Evolutionary conservation across 2,888 invertebrate genomes (phyloP), one percentile per base, ranked within the genome.

Genomic region (Chelonus formosanus): DNA sequence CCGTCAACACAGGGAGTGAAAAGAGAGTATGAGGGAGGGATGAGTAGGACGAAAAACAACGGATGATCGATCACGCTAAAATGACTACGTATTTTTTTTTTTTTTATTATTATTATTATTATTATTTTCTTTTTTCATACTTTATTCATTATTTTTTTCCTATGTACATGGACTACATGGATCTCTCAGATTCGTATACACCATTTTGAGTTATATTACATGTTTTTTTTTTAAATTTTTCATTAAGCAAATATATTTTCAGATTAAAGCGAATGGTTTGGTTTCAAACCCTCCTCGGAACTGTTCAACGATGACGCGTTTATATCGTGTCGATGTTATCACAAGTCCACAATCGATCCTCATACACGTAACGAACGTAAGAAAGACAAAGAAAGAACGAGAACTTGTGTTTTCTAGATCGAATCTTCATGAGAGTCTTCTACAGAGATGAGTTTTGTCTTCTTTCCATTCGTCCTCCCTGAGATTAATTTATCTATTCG

Each of bases 401-500:
- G 48, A 8, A 56, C 36, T 47, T 53, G 54, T 58, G 65, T 67
- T 61, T 63, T 67, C 65, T 57, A 67, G 67, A 69, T 69, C 55
- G 61, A 58, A 70, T 70, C 67, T 65, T n/a, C 60, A 48, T 57
- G 45, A n/a, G 44, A 35, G 48, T 47, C 53, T 32, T 8, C 7
- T 40, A 35, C 20, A 55, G 43, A 40, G 40, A 47, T 20, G 40
- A 45, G 45, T 40, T 10, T 31, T 7, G 54, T 36, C 48, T 61
- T 40, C 50, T 44, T 63, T 44, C 55, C 35, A n/a, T 68, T 62
- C 53, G 58, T 45, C 45, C 52, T 44, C 45, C 53, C 47, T 59
- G 61, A 69, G 70, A 72, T 72, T 72, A 70, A 72, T 72, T 70
- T 68, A 68, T 67, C 68, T 66, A 60, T 69, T 64, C 67, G 65